These are phyloP conservation scores for Hyles vespertilio DNA, from an alignment of 1,140 invertebrate genomes.

Conservation along the genomic window DNA sequence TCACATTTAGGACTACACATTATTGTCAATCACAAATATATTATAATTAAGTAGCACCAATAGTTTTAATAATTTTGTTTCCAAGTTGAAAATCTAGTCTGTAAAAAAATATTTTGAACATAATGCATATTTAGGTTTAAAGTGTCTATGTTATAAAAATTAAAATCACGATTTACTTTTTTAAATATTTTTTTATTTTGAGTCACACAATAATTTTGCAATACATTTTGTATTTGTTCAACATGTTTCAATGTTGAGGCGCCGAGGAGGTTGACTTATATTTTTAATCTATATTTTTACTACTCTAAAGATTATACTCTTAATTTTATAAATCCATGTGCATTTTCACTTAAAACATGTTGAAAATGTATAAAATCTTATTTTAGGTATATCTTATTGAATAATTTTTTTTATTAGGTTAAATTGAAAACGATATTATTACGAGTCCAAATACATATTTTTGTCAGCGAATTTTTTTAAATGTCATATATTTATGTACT, in stretches of 20 bases:
- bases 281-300: conserved; percentile 10
- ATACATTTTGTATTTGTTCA: conserved; percentile 33
- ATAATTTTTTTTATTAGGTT: no score
- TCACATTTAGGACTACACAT: no score
- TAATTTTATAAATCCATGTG: conserved; percentile 9
- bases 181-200: conserved; percentile 29
- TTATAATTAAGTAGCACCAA: no score
- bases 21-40: no score
- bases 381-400: no score
- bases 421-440: no score
- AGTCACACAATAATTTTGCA: conserved; percentile 35
- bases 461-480: no score
- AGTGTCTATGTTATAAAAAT: conserved; percentile 16
- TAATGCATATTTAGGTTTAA: neutral
- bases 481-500: no score
- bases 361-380: conserved; percentile 17
- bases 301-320: conserved; percentile 8
- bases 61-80: no score
- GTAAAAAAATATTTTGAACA: no score
- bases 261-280: conserved; percentile 8
- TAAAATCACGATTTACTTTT: conserved; percentile 24
- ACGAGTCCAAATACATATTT: no score
- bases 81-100: no score
- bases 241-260: conserved; percentile 31
- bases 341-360: conserved; percentile 34